Conservation (phyloP, 2,113 vertebrate genomes). For the Synodontis membranacea region DNA sequence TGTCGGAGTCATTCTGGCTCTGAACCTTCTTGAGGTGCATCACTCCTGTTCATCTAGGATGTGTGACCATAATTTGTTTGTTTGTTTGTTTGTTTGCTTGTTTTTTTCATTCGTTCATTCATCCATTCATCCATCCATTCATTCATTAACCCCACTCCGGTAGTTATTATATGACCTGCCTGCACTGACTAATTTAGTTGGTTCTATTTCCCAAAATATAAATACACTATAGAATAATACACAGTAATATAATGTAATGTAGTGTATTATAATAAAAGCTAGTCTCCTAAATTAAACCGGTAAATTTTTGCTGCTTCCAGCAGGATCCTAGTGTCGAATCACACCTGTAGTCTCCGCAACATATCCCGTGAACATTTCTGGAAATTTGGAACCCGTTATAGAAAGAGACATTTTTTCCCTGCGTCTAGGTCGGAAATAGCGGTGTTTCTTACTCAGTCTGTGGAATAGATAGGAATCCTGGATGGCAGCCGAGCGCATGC, state of each 20-base stretch:
- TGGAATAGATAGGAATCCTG: conserved; percentile 64
- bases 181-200: no score
- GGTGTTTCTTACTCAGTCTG: conserved; percentile 74
- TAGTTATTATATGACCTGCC: no score
- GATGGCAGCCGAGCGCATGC: conserved; percentile 62
- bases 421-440: conserved; percentile 55
- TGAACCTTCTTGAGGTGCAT: no score
- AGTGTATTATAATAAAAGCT: not conserved
- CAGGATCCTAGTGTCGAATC: not conserved
- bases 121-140: no score
- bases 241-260: not conserved
- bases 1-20: no score
- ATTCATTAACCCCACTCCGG: no score
- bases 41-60: no score
- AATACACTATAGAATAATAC: no score
- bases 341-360: not conserved
- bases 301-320: not conserved
- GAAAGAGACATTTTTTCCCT: conserved; percentile 9
- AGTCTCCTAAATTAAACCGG: not conserved
- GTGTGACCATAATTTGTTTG: no score
- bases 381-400: not conserved
- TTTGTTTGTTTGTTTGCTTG: no score
- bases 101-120: no score
- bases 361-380: not conserved
- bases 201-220: no score